phyloP scores from a whole-genome alignment of 2,888 invertebrate species.

The Cataglyphis altisquamis region DNA sequence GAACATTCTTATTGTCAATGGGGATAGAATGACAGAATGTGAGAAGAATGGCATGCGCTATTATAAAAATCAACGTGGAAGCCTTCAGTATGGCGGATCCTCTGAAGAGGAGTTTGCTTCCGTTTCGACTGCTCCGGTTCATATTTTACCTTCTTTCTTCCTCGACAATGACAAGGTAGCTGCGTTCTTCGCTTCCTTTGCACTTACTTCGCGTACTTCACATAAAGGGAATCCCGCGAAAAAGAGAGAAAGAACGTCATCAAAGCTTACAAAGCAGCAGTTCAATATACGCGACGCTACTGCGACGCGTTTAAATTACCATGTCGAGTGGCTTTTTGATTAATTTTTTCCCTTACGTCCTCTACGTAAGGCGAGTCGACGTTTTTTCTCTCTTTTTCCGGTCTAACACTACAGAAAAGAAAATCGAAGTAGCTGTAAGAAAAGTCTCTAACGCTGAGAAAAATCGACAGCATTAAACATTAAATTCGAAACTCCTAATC shows the following conservation, averaged over 20 bases:
- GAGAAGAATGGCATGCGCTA: background rate
- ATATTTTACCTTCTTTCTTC: slow-evolving; percentile 31
- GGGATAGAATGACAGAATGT: background rate
- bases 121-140: slow-evolving; percentile 24
- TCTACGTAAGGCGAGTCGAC: slow-evolving; percentile 38
- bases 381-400: slow-evolving; percentile 18
- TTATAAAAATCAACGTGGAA: slow-evolving; percentile 21
- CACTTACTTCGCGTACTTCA: background rate
- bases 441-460: background rate
- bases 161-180: slow-evolving; percentile 33
- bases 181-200: slow-evolving; percentile 31
- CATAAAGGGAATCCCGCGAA: slow-evolving; percentile 3
- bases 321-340: slow-evolving; percentile 53
- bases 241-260: slow-evolving; percentile 24
- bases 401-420: slow-evolving; percentile 18
- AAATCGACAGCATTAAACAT: slow-evolving; percentile 11
- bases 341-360: slow-evolving; percentile 52
- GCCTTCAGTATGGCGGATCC: background rate
- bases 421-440: slow-evolving; percentile 24
- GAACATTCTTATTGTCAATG: background rate
- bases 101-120: slow-evolving; percentile 33
- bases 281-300: slow-evolving; percentile 59
- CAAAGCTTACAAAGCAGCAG: slow-evolving; percentile 59
- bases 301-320: slow-evolving; percentile 55
- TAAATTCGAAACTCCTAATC: background rate